Percentiles rank a stretch among this genome's conserved stretches.
phyloP scores from a whole-genome alignment of 2,888 invertebrate species.

The Linnaemya vulpina region DNA sequence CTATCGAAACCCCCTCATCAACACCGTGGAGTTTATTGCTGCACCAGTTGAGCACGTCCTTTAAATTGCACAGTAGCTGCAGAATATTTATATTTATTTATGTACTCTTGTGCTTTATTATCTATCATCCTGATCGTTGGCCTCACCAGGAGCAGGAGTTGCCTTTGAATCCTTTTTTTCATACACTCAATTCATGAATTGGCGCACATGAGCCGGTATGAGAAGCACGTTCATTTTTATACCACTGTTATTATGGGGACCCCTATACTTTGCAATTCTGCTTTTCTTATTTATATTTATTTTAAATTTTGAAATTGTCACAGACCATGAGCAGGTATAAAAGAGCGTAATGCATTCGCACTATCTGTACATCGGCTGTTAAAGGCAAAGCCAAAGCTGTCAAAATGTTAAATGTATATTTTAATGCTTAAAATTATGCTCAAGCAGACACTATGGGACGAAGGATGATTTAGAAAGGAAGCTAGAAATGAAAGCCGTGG shows the following conservation, averaged over 20 bases:
- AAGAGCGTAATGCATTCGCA: constrained; percentile 14
- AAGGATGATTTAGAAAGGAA: neutral
- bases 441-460: constrained; percentile 24
- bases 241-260: constrained; percentile 47
- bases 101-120: constrained; percentile 16
- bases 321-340: constrained; percentile 27
- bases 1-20: neutral
- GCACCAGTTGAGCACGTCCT: constrained; percentile 34
- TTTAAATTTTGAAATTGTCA: constrained; percentile 34
- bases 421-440: constrained; percentile 14
- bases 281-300: neutral
- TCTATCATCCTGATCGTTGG: constrained; percentile 37
- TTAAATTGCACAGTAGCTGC: constrained; percentile 64
- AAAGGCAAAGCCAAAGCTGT: constrained; percentile 41
- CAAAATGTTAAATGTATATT: constrained; percentile 55
- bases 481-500: too few relatives aligned
- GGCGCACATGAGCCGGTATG: constrained; percentile 10
- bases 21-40: constrained; percentile 12
- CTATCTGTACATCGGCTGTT: constrained; percentile 11
- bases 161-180: neutral
- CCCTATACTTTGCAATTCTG: constrained; percentile 38
- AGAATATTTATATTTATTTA: constrained; percentile 19
- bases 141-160: constrained; percentile 36
- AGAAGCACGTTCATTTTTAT: constrained; percentile 56
- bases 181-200: neutral